These are phyloP conservation scores for Furcula furcula DNA, from an alignment of 2,888 invertebrate species.

Conservation along the genomic window DNA sequence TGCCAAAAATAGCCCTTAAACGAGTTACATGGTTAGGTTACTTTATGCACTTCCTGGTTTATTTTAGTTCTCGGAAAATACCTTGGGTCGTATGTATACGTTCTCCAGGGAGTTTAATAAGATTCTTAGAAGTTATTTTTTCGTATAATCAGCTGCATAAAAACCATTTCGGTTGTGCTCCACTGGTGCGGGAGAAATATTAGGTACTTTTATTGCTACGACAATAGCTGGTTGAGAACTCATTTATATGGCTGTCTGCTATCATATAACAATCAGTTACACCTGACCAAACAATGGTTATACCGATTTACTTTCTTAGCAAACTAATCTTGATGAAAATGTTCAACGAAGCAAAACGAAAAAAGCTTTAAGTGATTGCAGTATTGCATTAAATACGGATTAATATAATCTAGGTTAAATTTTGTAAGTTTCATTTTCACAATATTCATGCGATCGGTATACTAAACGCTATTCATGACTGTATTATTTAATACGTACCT, in stretches of 20 bases:
- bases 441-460: slow-evolving; percentile 20
- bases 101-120: no score
- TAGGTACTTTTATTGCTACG: not conserved
- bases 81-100: no score
- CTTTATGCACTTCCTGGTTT: slow-evolving; percentile 23
- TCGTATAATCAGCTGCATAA: no score
- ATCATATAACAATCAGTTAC: not conserved
- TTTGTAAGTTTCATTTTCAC: slow-evolving; percentile 27
- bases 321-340: not conserved
- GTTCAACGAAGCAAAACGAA: not conserved
- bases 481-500: slow-evolving; percentile 12
- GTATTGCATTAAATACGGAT: slow-evolving; percentile 1
- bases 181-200: not conserved
- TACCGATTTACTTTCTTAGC: slow-evolving; percentile 1
- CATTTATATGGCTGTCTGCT: not conserved
- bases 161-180: not conserved
- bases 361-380: not conserved
- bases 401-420: slow-evolving; percentile 14
- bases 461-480: slow-evolving; percentile 19
- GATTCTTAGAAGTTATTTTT: no score
- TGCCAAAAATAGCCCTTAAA: no score
- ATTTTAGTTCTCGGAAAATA: no score
- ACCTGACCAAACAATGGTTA: not conserved
- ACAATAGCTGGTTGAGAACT: not conserved
- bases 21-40: slow-evolving; percentile 19